These are phyloP conservation scores for Bombus breviceps DNA, from an alignment of 1,140 invertebrate species.

Conservation along the genomic window DNA sequence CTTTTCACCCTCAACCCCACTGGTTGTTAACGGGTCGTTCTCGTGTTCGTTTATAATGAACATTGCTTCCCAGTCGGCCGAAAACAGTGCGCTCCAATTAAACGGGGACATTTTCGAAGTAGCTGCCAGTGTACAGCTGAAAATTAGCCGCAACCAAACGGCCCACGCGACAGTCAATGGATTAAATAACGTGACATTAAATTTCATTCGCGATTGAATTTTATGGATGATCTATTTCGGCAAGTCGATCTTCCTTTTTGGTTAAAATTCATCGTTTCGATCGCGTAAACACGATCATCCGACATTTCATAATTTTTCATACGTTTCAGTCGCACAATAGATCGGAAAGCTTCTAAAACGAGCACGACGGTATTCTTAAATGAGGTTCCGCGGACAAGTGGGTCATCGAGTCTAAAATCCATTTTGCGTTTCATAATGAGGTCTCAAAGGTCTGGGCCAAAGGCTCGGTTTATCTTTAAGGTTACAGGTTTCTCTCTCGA, in stretches of 20 bases:
- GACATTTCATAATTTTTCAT: neutral
- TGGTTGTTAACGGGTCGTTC: neutral
- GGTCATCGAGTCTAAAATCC: neutral
- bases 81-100: constrained; percentile 28
- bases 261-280: neutral
- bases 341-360: neutral
- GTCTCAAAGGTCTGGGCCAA: constrained; percentile 19
- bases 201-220: constrained; percentile 14
- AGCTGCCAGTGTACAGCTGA: neutral
- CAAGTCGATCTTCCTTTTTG: neutral
- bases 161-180: neutral
- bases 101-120: constrained; percentile 30
- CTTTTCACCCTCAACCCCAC: neutral
- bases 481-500: neutral
- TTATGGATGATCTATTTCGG: neutral
- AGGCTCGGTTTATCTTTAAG: constrained; percentile 15
- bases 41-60: constrained; percentile 34
- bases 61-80: constrained; percentile 30
- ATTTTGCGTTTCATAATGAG: constrained; percentile 1
- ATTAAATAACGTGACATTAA: constrained; percentile 30
- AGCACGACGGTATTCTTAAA: constrained; percentile 4
- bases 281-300: neutral
- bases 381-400: neutral
- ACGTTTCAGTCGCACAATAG: neutral
- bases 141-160: constrained; percentile 24